These are phyloP conservation scores for Crocallis elinguaria DNA, from an alignment of 2,888 invertebrate species.

Conservation along the genomic window DNA sequence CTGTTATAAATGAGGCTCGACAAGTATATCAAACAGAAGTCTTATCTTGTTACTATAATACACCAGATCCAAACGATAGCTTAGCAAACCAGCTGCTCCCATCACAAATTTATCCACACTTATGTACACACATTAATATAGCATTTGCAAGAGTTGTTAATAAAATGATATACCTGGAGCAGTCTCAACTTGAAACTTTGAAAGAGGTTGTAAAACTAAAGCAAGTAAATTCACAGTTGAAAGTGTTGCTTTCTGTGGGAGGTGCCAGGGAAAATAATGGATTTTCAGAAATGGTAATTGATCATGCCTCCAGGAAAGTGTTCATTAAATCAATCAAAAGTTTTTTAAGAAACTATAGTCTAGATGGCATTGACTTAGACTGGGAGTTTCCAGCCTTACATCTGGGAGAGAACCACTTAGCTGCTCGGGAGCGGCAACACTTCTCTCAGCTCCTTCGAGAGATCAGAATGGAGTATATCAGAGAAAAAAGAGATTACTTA, in stretches of 20 bases:
- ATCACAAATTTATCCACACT: constrained; percentile 86
- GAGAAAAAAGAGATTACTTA: constrained; percentile 85
- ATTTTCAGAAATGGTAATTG: constrained; percentile 89
- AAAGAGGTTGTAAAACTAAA: constrained; percentile 82
- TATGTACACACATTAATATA: constrained; percentile 94
- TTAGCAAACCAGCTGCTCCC: constrained; percentile 72
- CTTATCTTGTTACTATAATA: constrained; percentile 89
- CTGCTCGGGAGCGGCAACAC: constrained; percentile 86
- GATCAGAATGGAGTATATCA: constrained; percentile 87
- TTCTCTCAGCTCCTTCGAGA: constrained; percentile 91
- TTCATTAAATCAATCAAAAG: constrained; percentile 84
- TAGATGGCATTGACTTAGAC: constrained; percentile 92
- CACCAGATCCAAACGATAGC: constrained; percentile 64
- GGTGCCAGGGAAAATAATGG: constrained; percentile 85
- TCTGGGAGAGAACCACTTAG: background rate
- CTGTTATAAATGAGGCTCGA: constrained; percentile 30
- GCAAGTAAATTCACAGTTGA: constrained; percentile 86
- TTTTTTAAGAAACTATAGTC: constrained; percentile 77
- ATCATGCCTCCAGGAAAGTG: constrained; percentile 88
- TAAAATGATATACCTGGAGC: constrained; percentile 83
- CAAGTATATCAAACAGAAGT: constrained; percentile 28
- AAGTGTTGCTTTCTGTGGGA: constrained; percentile 91
- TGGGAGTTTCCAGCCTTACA: constrained; percentile 94
- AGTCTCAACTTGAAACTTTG: constrained; percentile 65
- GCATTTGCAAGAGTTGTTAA: constrained; percentile 89